Conservation (phyloP, 2,888 invertebrate species). For the Proisotoma minuta region DNA sequence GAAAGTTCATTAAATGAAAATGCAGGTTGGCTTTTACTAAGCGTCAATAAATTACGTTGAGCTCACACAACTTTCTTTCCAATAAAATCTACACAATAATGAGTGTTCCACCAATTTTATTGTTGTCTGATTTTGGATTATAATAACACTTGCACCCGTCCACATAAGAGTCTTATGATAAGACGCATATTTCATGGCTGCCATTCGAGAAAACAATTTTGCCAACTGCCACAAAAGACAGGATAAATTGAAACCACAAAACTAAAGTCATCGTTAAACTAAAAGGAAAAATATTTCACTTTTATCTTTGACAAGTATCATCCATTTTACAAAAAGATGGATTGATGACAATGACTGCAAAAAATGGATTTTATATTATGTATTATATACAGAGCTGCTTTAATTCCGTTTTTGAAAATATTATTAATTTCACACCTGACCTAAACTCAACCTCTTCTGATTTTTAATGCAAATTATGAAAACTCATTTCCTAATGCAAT, state of each 20-base stretch:
- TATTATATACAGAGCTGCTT: background rate
- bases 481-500: conserved; percentile 2
- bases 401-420: background rate
- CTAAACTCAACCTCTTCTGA: background rate
- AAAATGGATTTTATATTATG: background rate
- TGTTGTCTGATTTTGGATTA: conserved; percentile 3
- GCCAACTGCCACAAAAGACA: too few species aligned
- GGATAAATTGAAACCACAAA: too few species aligned
- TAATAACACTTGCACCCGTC: too few species aligned
- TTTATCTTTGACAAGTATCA: conserved; percentile 23
- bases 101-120: conserved; percentile 14
- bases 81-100: background rate
- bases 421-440: background rate
- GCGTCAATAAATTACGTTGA: background rate
- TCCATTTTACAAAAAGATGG: conserved; percentile 7
- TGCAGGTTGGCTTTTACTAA: background rate
- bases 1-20: background rate
- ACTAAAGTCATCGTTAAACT: conserved; percentile 17
- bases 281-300: conserved; percentile 26
- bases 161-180: too few species aligned
- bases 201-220: too few species aligned
- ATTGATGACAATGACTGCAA: conserved; percentile 13
- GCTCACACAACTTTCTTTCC: background rate
- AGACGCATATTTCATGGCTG: too few species aligned
- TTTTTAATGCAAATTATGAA: background rate